Base-by-base conservation (phyloP, 1,140 invertebrate genomes). In the Uloborus diversus region DNA sequence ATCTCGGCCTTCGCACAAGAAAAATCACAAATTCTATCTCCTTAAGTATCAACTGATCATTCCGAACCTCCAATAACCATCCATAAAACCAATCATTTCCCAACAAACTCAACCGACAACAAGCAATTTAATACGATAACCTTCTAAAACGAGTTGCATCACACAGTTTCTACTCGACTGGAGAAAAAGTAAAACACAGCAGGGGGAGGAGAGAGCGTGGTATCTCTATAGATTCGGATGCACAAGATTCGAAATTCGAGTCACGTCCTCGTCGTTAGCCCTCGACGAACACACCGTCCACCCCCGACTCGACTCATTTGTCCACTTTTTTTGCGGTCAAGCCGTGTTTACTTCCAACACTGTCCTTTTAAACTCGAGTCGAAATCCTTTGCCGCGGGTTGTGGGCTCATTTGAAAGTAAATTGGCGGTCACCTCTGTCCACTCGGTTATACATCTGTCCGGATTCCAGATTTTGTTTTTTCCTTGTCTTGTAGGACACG, bases 261-360 rank as follows among this genome's bases (percentile, higher is more conserved):
- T 70, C 68, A 70, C 68, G 68, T 70, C n/a, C 23, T 32, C 23
- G 17, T 37, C 68, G 68, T 70, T 70, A 33, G 17, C 37, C 9
- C 17, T 17, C 37, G 37, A 42, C 17, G 37, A 42, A 42, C 37
- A 17, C 37, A n/a, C 17, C n/a, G 32, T 35, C 51, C 68, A 56
- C 68, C 68, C 68, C 51, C 68, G 53, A 28, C 37, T 47, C 64
- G 28, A 27, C 28, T 47, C 64, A 47, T 47, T 35, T 70, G 68
- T 70, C 68, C 68, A 70, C 30, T 57, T 70, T 70, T 56, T 57
- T n/a, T n/a, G n/a, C 68, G 68, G 68, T 70, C 68, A 70, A 70
- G 28, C 68, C 49, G n/a, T 35, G 64, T 30, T 47, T 35, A 23
- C 57, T 25, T 17, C 37, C 37, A 42, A 42, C 2, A 42, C 37